Evolutionary conservation across 2,888 invertebrate genomes (phyloP).

Genomic region (Oeneis ivallda): DNA sequence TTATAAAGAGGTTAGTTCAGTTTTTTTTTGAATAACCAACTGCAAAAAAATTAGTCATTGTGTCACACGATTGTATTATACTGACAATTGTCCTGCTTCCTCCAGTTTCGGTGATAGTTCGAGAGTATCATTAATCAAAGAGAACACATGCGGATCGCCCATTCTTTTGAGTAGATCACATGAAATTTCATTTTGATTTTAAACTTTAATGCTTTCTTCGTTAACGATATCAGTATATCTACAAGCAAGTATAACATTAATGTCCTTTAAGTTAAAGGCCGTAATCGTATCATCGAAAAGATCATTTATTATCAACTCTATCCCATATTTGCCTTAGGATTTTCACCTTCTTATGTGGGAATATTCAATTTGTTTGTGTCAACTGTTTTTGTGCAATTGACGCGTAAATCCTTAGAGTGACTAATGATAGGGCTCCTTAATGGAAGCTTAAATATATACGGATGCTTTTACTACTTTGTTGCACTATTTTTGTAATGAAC

Average conservation of each 20-base stretch:
- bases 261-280: constrained; percentile 42
- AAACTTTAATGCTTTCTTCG: constrained; percentile 60
- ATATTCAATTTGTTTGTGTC: constrained; percentile 78
- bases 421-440: constrained; percentile 67
- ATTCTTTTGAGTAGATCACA: constrained; percentile 66
- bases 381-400: constrained; percentile 80
- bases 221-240: constrained; percentile 54
- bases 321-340: constrained; percentile 75
- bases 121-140: constrained; percentile 75
- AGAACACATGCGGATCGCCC: constrained; percentile 68
- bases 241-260: constrained; percentile 45
- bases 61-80: constrained; percentile 60
- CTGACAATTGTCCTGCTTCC: constrained; percentile 67
- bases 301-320: constrained; percentile 70
- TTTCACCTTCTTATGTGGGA: constrained; percentile 80
- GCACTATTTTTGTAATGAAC: neutral
- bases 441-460: constrained; percentile 54
- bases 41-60: constrained; percentile 46
- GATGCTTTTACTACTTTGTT: constrained; percentile 25
- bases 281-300: constrained; percentile 43
- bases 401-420: constrained; percentile 70
- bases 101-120: constrained; percentile 65
- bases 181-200: constrained; percentile 72
- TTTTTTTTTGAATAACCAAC: constrained; percentile 24
- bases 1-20: constrained; percentile 37